These are phyloP conservation scores for Mormoops blainvillei DNA, from an alignment of 2,113 vertebrate genomes.

Conservation along the genomic window DNA sequence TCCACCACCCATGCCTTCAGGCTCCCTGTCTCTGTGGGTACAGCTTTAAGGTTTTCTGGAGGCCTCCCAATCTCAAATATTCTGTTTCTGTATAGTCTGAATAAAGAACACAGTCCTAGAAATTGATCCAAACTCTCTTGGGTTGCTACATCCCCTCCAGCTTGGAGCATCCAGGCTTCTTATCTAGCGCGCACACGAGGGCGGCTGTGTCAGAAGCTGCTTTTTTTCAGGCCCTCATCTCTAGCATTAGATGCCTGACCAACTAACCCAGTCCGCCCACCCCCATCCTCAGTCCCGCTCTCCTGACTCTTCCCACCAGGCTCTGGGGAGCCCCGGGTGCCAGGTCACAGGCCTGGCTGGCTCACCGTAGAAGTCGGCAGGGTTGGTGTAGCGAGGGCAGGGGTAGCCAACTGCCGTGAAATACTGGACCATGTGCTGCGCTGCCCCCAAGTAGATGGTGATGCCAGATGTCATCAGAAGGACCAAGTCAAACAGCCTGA, in stretches of 20 bases:
- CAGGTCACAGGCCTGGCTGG: neutral
- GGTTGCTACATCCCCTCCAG: neutral
- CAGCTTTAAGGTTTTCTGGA: neutral
- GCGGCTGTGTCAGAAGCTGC: neutral
- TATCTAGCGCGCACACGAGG: rapidly evolving
- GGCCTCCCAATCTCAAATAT: neutral
- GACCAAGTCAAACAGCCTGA: conserved; percentile 93
- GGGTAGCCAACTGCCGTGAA: conserved; percentile 90
- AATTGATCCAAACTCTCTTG: neutral
- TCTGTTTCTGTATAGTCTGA: neutral
- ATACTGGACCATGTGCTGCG: conserved; percentile 92
- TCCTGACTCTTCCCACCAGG: neutral
- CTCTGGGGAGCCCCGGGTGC: neutral
- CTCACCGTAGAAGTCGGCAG: conserved; percentile 95
- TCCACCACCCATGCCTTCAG: neutral
- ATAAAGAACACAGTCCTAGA: neutral
- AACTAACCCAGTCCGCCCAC: neutral
- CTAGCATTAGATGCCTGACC: neutral
- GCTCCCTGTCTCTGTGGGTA: neutral
- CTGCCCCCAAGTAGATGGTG: conserved; percentile 89
- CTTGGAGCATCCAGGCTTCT: neutral
- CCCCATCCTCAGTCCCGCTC: neutral
- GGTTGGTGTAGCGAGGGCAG: conserved; percentile 95
- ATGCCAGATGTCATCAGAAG: conserved; percentile 92
- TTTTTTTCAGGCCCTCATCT: neutral